Evolutionary conservation across 92 coral and sea anemone genomes (phyloP).

Genomic region (Zoanthus gigantus): DNA sequence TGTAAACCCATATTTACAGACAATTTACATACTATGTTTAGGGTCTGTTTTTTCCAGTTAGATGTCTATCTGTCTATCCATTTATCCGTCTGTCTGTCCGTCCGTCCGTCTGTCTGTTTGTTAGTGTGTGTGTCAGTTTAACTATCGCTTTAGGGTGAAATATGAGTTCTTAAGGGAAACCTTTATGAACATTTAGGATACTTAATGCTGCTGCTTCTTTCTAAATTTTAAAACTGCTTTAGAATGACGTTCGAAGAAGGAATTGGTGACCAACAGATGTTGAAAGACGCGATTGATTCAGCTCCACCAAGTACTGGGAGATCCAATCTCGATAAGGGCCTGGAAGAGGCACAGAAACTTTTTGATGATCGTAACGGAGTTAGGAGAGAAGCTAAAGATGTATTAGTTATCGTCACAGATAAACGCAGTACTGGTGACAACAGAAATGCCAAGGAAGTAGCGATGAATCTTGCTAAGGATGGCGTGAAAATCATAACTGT

Average conservation of each 20-base stretch:
- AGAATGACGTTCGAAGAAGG: conserved; percentile 45
- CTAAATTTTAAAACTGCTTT: not conserved
- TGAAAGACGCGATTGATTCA: conserved; percentile 50
- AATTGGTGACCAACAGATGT: conserved; percentile 35
- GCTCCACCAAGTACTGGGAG: conserved; percentile 43
- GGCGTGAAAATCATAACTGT: conserved; percentile 46
- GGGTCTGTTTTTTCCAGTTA: no score
- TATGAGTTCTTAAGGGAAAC: not conserved
- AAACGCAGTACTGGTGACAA: conserved; percentile 36
- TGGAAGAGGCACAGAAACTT: conserved; percentile 41
- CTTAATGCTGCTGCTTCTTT: not conserved
- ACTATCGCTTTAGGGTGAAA: no score
- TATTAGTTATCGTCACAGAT: conserved; percentile 19
- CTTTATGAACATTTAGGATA: not conserved
- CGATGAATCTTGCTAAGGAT: conserved; percentile 17
- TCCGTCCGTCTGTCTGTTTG: no score
- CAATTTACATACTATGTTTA: no score
- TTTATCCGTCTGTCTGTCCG: no score
- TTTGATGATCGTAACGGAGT: conserved; percentile 3
- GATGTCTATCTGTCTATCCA: no score
- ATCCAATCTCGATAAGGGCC: conserved; percentile 49
- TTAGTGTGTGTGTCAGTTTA: no score
- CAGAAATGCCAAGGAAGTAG: conserved; percentile 3
- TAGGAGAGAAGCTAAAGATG: conserved; percentile 1
- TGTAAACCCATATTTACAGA: no score